Conservation (phyloP, 2,113 vertebrate species). For the Pyrgilauda ruficollis region DNA sequence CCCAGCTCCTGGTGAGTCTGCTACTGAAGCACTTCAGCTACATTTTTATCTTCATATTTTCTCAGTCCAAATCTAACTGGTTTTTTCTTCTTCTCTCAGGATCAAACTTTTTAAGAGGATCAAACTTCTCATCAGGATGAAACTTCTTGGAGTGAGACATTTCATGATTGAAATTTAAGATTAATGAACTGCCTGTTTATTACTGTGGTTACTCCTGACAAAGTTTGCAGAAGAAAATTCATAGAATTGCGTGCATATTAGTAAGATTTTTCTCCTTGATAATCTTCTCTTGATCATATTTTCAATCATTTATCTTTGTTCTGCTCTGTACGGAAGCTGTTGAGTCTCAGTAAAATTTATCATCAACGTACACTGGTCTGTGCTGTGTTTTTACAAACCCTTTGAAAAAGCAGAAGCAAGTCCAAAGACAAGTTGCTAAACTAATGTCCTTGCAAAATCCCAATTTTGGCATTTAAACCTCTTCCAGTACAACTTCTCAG, state of each 20-base stretch:
- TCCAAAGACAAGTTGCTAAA: not conserved
- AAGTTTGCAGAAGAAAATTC: not conserved
- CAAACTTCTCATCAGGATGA: not conserved
- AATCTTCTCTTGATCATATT: not conserved
- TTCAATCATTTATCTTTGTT: not conserved
- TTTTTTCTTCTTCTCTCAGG: not conserved
- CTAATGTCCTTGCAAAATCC: not conserved
- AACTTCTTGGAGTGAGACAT: not conserved
- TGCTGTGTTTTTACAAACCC: not conserved
- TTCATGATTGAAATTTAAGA: not conserved
- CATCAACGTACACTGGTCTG: not conserved
- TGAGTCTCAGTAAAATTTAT: not conserved
- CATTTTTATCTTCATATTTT: not conserved
- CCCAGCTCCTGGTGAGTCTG: constrained; percentile 54
- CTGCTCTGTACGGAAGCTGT: not conserved
- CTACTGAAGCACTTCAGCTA: not conserved
- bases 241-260: not conserved
- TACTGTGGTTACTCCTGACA: not conserved
- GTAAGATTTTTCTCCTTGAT: not conserved
- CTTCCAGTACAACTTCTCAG: not conserved
- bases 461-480: not conserved
- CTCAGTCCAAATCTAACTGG: not conserved
- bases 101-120: not conserved
- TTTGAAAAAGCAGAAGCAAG: not conserved
- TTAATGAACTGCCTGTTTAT: not conserved